Evolutionary conservation across 2,797 vertebrate species (phyloP).

Genomic region (Rachycentron canadum): DNA sequence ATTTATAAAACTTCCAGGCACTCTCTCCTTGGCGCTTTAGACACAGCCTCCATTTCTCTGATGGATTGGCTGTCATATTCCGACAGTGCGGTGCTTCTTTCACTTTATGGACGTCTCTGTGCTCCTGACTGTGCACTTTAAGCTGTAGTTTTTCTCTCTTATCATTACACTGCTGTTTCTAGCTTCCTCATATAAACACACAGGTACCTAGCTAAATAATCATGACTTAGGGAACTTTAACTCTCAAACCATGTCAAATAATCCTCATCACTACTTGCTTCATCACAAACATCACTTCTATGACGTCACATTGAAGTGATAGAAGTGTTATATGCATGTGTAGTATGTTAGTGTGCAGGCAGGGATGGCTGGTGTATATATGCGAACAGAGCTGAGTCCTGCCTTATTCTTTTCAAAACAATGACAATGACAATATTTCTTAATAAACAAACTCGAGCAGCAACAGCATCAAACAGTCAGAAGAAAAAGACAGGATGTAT

Average conservation of each 20-base stretch:
- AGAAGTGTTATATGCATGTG: not conserved
- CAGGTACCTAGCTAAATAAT: constrained; percentile 63
- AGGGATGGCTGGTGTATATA: not conserved
- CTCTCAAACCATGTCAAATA: constrained; percentile 20
- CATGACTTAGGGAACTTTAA: constrained; percentile 55
- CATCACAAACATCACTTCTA: constrained; percentile 23
- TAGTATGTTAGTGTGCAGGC: not conserved
- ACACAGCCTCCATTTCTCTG: constrained; percentile 90
- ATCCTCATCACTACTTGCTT: constrained; percentile 20
- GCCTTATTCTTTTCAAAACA: no score
- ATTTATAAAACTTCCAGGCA: constrained; percentile 85
- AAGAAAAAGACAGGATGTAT: no score
- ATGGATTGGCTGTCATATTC: constrained; percentile 90
- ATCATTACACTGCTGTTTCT: constrained; percentile 65
- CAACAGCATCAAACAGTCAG: no score
- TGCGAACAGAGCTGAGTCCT: no score
- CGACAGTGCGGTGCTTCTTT: constrained; percentile 84
- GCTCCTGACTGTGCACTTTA: constrained; percentile 72
- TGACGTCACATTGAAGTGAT: no score
- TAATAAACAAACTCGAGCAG: no score
- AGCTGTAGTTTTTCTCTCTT: constrained; percentile 77
- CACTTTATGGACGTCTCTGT: constrained; percentile 86
- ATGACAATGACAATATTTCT: no score
- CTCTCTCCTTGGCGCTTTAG: constrained; percentile 86
- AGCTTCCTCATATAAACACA: constrained; percentile 72